These are phyloP conservation scores for Metopia argyrocephala DNA, from an alignment of 2,888 invertebrate genomes.

Conservation along the genomic window DNA sequence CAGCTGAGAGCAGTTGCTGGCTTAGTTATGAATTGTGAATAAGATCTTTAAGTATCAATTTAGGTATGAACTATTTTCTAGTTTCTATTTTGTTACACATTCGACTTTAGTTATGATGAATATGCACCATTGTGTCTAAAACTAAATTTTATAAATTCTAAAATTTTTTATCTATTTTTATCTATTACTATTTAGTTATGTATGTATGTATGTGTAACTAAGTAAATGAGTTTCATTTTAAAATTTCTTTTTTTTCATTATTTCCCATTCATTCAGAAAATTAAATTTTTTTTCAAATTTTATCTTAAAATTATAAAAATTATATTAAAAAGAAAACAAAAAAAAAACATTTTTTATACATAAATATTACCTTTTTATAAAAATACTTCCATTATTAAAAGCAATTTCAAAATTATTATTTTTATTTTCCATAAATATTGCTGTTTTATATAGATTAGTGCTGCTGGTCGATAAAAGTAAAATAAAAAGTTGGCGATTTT, in stretches of 20 bases:
- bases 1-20: too few relatives aligned
- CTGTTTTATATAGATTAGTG: constrained; percentile 63
- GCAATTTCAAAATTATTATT: constrained; percentile 78
- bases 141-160: too few relatives aligned
- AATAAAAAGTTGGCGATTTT: neutral
- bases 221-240: neutral
- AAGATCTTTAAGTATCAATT: too few relatives aligned
- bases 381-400: constrained; percentile 78
- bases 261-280: constrained; percentile 63
- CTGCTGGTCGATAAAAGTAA: neutral
- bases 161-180: too few relatives aligned
- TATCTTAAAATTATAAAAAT: constrained; percentile 17
- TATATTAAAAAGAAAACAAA: neutral
- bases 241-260: neutral
- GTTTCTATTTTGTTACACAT: too few relatives aligned
- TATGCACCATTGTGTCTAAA: too few relatives aligned
- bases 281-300: constrained; percentile 21
- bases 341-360: constrained; percentile 26
- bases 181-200: too few relatives aligned
- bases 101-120: too few relatives aligned
- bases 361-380: constrained; percentile 76
- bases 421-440: constrained; percentile 78
- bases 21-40: too few relatives aligned
- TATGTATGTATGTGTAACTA: neutral
- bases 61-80: too few relatives aligned